Evolutionary conservation across 1,140 invertebrate species (phyloP).

Genomic region (Orius insidiosus): DNA sequence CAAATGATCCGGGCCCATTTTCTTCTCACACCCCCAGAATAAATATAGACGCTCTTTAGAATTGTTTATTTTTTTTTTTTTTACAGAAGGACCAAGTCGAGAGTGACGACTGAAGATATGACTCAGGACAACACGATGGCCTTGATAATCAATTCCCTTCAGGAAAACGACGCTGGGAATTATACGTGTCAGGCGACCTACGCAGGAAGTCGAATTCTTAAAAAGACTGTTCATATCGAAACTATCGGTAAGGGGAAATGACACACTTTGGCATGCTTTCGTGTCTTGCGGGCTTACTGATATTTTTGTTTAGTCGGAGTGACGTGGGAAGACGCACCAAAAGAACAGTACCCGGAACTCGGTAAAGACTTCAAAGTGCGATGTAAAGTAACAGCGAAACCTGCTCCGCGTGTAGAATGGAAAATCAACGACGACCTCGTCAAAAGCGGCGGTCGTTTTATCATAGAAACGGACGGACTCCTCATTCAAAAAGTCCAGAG

Average conservation of each 20-base stretch:
- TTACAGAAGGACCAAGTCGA: slow-evolving; percentile 26
- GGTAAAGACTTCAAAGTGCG: slow-evolving; percentile 55
- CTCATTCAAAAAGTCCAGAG: slow-evolving; percentile 59
- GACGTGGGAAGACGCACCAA: slow-evolving; percentile 67
- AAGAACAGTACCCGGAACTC: slow-evolving; percentile 63
- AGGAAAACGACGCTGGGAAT: slow-evolving; percentile 54
- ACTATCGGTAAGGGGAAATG: slow-evolving; percentile 45
- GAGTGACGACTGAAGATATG: slow-evolving; percentile 46
- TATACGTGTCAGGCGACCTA: slow-evolving; percentile 71
- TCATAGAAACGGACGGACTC: slow-evolving; percentile 56
- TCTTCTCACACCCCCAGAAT: too few relatives aligned
- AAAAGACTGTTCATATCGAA: slow-evolving; percentile 45
- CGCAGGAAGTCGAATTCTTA: slow-evolving; percentile 43
- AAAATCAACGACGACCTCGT: slow-evolving; percentile 47
- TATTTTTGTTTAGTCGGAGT: slow-evolving; percentile 49
- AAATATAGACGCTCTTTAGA: too few relatives aligned
- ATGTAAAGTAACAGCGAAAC: slow-evolving; percentile 70
- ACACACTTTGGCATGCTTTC: neutral
- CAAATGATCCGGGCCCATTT: neutral
- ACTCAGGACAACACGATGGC: slow-evolving; percentile 35
- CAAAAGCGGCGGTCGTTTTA: slow-evolving; percentile 43
- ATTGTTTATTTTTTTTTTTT: slow-evolving; percentile 5
- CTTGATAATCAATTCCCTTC: slow-evolving; percentile 55
- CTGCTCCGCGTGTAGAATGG: slow-evolving; percentile 69
- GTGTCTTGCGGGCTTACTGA: slow-evolving; percentile 5